A percentile compares a stretch with the other conserved stretches of the same genome.
Conservation (phyloP, 37 sponge, comb jelly and placozoan genomes). For the Diacarnus erythraeanus region DNA sequence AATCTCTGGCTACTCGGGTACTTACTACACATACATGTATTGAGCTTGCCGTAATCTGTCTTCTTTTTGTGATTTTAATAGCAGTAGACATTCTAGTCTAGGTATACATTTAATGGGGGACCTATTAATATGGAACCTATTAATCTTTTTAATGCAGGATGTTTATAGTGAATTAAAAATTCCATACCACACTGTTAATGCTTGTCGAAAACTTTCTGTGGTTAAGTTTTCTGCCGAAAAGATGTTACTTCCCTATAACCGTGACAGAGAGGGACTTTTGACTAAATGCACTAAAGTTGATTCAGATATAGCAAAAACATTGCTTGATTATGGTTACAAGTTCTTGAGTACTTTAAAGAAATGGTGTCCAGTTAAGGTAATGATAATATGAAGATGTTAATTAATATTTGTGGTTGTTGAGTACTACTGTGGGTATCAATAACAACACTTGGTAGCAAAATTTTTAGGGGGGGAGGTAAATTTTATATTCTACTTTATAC, state of each 20-base stretch:
- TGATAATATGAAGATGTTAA: neutral
- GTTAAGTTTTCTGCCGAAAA: constrained; percentile 68
- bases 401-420: too few species aligned
- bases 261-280: constrained; percentile 74
- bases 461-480: too few species aligned
- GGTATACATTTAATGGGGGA: too few species aligned
- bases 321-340: constrained; percentile 86
- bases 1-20: too few species aligned
- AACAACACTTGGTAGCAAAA: too few species aligned
- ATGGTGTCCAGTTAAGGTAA: constrained; percentile 93
- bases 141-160: constrained; percentile 55
- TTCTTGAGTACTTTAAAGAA: constrained; percentile 74
- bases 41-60: too few species aligned
- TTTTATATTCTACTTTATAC: too few species aligned
- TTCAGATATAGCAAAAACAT: constrained; percentile 55
- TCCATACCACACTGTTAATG: constrained; percentile 59
- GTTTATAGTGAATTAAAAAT: constrained; percentile 70
- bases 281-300: constrained; percentile 66
- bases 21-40: too few species aligned
- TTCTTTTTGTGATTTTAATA: too few species aligned
- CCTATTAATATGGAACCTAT: too few species aligned
- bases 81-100: too few species aligned
- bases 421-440: too few species aligned
- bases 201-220: constrained; percentile 58
- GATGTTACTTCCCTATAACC: constrained; percentile 43